phyloP scores from a whole-genome alignment of 2,888 invertebrate genomes.

The Diaphora mendica region DNA sequence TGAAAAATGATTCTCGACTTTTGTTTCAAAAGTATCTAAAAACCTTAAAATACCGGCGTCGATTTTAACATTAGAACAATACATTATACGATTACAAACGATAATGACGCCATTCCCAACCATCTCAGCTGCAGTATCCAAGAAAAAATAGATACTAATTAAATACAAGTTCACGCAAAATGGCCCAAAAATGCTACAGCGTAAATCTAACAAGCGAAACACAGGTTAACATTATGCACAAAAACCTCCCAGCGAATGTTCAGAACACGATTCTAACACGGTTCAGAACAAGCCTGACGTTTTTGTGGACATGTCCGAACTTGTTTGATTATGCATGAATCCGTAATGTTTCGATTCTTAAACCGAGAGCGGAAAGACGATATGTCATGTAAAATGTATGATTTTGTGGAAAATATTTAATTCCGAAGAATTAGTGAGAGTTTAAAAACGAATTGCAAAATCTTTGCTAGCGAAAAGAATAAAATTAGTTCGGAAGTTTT shows the following conservation, averaged over 20 bases:
- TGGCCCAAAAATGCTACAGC: constrained; percentile 45
- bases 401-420: constrained; percentile 8
- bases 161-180: constrained; percentile 48
- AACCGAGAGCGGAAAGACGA: constrained; percentile 41
- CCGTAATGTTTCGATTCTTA: constrained; percentile 57
- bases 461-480: neutral
- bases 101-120: constrained; percentile 48
- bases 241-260: constrained; percentile 49
- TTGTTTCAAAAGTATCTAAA: constrained; percentile 20
- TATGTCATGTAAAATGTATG: constrained; percentile 29
- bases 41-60: constrained; percentile 36
- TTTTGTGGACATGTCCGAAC: constrained; percentile 64
- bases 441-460: constrained; percentile 15
- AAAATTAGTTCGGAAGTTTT: neutral
- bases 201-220: constrained; percentile 53
- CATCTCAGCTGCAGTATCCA: constrained; percentile 47
- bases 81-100: constrained; percentile 45
- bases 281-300: constrained; percentile 50
- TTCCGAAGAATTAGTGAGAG: constrained; percentile 7
- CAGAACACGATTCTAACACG: constrained; percentile 63
- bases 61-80: constrained; percentile 32
- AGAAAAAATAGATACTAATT: constrained; percentile 50
- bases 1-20: constrained; percentile 24
- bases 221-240: constrained; percentile 54
- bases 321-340: constrained; percentile 72